These are phyloP conservation scores for Theretra japonica DNA, from an alignment of 2,888 invertebrate genomes.

Conservation along the genomic window DNA sequence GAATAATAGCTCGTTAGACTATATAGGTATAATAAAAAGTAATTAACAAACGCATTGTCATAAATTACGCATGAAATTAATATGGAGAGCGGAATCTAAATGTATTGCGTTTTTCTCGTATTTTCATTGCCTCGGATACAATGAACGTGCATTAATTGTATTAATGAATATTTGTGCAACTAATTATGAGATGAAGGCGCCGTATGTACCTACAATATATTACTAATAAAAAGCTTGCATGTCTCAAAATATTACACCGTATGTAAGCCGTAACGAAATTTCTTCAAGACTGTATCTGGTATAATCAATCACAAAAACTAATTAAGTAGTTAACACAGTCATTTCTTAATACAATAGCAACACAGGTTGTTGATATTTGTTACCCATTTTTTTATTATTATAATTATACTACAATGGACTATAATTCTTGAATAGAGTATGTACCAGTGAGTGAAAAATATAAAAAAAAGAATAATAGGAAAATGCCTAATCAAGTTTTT, in stretches of 20 bases:
- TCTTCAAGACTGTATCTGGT: conserved; percentile 2
- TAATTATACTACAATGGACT: too few species aligned
- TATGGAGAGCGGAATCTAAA: neutral
- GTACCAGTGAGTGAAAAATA: too few species aligned
- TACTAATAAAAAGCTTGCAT: conserved; percentile 14
- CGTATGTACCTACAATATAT: neutral
- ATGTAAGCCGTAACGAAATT: conserved; percentile 5
- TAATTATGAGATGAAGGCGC: neutral
- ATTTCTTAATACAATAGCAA: neutral
- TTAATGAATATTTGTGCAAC: conserved; percentile 4
- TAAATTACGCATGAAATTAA: too few species aligned
- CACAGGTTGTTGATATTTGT: neutral
- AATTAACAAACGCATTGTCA: too few species aligned
- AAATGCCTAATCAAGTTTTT: too few species aligned
- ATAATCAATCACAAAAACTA: conserved; percentile 15
- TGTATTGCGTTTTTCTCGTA: neutral
- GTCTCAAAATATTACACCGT: conserved; percentile 3
- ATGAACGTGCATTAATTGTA: neutral
- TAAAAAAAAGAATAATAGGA: too few species aligned
- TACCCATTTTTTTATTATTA: too few species aligned
- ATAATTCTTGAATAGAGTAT: too few species aligned
- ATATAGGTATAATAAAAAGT: too few species aligned
- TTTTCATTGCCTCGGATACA: neutral
- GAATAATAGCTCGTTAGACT: too few species aligned
- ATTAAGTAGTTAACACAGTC: neutral